Percentiles rank a stretch among this genome's conserved stretches.
Evolutionary conservation across 2,888 invertebrate genomes (phyloP).

Genomic region (Celastrina argiolus): DNA sequence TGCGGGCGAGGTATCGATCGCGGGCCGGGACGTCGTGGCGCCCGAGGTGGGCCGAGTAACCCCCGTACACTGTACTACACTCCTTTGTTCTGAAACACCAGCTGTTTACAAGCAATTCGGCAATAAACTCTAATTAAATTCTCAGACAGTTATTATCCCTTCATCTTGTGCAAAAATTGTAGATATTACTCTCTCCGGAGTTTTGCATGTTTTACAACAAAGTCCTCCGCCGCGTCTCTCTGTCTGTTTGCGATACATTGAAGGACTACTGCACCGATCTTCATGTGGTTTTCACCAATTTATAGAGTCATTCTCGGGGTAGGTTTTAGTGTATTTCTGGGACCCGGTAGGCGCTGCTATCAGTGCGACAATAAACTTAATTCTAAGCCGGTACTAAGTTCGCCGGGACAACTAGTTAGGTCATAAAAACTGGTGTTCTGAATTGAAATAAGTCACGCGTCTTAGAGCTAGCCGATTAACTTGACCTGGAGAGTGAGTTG

Average conservation of each 20-base stretch:
- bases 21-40: constrained; percentile 26
- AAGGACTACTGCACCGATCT: no score
- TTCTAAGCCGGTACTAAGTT: no score
- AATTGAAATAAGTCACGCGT: not conserved
- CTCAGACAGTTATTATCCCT: not conserved
- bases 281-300: no score
- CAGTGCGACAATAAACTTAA: no score
- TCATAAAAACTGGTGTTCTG: not conserved
- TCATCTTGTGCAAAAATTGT: not conserved
- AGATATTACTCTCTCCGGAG: not conserved
- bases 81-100: not conserved
- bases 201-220: no score
- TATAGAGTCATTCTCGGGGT: no score
- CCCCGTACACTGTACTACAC: not conserved
- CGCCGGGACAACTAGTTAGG: no score
- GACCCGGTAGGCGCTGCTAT: no score
- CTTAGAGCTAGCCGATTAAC: not conserved
- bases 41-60: constrained; percentile 27
- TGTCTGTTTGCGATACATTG: no score
- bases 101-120: constrained; percentile 6
- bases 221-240: no score
- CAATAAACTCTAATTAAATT: not conserved
- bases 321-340: no score
- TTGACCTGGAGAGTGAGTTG: constrained; percentile 1
- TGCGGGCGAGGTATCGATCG: constrained; percentile 25